These are phyloP conservation scores for Euzophera pinguis DNA, from an alignment of 2,888 invertebrate genomes.

Conservation along the genomic window DNA sequence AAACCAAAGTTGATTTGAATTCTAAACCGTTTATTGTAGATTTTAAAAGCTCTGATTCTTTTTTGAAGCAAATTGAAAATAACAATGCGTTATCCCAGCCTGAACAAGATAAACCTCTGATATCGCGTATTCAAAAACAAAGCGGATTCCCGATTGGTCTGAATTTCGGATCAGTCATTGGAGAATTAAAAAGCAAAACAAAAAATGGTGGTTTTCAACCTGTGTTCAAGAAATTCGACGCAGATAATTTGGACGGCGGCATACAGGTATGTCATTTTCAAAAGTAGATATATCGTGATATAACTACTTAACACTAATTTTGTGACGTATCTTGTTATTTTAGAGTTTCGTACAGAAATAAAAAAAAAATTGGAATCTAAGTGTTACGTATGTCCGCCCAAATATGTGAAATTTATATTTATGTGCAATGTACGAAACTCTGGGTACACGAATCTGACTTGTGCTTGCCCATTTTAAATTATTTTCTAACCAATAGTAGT, in stretches of 20 bases:
- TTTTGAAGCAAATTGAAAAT: slow-evolving; percentile 4
- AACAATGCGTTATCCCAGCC: slow-evolving; percentile 16
- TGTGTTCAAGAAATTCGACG: slow-evolving; percentile 68
- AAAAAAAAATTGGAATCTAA: too few relatives aligned
- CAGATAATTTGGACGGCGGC: slow-evolving; percentile 44
- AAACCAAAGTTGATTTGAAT: slow-evolving; percentile 58
- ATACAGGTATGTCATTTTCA: slow-evolving; percentile 53
- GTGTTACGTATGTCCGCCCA: too few relatives aligned
- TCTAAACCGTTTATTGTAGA: slow-evolving; percentile 72
- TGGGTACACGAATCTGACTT: too few relatives aligned
- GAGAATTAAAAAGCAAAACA: slow-evolving; percentile 67
- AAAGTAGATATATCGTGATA: too few relatives aligned
- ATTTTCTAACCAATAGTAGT: too few relatives aligned
- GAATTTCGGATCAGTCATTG: slow-evolving; percentile 70
- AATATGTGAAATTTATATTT: too few relatives aligned
- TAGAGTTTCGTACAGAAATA: too few relatives aligned
- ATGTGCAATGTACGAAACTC: not conserved
- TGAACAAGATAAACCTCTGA: slow-evolving; percentile 41
- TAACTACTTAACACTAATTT: too few relatives aligned
- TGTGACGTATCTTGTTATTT: too few relatives aligned
- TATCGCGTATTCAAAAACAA: slow-evolving; percentile 59
- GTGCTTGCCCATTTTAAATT: too few relatives aligned
- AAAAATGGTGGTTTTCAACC: slow-evolving; percentile 64
- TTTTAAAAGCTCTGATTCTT: slow-evolving; percentile 41
- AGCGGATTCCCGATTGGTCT: slow-evolving; percentile 55